A percentile compares a stretch with the other conserved stretches of the same genome.
Evolutionary conservation across 2,113 vertebrate genomes (phyloP).

Genomic region (Arenaria interpres): DNA sequence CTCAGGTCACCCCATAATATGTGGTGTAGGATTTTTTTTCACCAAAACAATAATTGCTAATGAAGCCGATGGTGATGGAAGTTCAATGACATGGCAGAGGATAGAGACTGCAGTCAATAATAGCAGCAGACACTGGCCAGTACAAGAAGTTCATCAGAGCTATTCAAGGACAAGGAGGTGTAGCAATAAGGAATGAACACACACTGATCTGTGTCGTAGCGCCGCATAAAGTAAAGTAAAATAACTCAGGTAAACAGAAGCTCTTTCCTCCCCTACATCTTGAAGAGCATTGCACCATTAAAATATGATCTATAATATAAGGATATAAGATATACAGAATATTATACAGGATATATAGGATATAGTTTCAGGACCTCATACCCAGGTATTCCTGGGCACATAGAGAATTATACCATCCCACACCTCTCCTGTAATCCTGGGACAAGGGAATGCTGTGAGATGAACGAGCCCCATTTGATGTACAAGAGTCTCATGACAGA

Average conservation of each 20-base stretch:
- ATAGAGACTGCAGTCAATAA: constrained; percentile 33
- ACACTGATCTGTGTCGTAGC: background rate
- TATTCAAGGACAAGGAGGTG: constrained; percentile 22
- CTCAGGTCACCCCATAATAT: constrained; percentile 49
- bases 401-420: background rate
- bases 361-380: background rate
- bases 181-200: background rate
- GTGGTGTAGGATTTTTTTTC: constrained; percentile 7
- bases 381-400: background rate
- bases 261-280: background rate
- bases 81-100: constrained; percentile 58
- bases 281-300: background rate
- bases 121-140: background rate
- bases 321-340: background rate
- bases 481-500: background rate
- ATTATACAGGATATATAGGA: background rate
- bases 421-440: background rate
- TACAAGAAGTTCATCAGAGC: background rate
- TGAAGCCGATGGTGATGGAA: constrained; percentile 52
- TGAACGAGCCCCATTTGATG: background rate
- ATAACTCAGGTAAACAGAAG: background rate
- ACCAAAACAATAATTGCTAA: constrained; percentile 65
- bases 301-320: background rate
- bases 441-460: background rate
- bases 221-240: background rate